These are phyloP conservation scores for Antitype chi DNA, from an alignment of 2,888 invertebrate species.

Conservation along the genomic window DNA sequence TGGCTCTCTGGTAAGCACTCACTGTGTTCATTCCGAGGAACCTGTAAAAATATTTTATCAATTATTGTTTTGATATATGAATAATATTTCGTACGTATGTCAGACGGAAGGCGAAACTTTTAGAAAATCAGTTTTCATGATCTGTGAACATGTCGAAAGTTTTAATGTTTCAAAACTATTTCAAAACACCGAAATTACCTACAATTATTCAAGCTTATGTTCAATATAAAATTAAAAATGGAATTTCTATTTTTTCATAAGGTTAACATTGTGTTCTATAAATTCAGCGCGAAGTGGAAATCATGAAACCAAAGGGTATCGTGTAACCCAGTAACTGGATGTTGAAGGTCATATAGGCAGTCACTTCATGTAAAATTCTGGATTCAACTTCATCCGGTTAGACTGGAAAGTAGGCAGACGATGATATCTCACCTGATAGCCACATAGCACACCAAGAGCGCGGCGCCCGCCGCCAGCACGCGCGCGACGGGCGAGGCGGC, in stretches of 20 bases:
- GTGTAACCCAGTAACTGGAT: too few species aligned
- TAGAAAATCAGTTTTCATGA: too few species aligned
- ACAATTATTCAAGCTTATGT: too few species aligned
- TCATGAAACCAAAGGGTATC: background rate
- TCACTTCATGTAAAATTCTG: too few species aligned
- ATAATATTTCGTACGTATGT: background rate
- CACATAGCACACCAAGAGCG: slow-evolving; percentile 95
- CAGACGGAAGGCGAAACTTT: background rate
- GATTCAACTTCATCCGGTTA: too few species aligned
- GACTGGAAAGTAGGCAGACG: too few species aligned
- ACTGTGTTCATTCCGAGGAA: slow-evolving; percentile 96
- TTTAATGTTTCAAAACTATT: too few species aligned
- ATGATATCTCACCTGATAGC: slow-evolving; percentile 92
- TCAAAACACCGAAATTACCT: background rate
- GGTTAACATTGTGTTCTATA: background rate
- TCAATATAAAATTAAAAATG: too few species aligned
- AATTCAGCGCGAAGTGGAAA: background rate
- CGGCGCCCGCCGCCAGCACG: slow-evolving; percentile 95
- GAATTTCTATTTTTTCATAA: too few species aligned
- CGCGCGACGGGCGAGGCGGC: slow-evolving; percentile 94
- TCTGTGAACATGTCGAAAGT: too few species aligned
- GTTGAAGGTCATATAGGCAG: too few species aligned
- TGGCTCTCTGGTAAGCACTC: slow-evolving; percentile 97
- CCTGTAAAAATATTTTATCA: slow-evolving; percentile 84
- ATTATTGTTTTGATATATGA: background rate